Base-by-base conservation (phyloP, 2,113 vertebrate species). In the Sapajus apella region DNA sequence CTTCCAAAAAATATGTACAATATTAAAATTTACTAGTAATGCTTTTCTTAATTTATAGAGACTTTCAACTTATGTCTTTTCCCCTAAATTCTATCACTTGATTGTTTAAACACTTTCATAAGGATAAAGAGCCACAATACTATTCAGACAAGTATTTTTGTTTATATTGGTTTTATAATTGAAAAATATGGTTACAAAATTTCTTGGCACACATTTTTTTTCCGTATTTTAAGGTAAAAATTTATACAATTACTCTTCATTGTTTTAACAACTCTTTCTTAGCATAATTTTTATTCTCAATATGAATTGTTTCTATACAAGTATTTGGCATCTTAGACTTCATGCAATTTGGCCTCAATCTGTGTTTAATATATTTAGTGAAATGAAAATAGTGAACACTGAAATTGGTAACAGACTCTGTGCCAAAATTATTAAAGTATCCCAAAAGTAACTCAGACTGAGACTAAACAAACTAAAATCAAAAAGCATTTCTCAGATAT, bases 341-440 rank as follows among this genome's bases (percentile, higher is more conserved):
- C 35, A 64, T 80, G 50, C 13, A 77, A 76, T 94, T 81, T 13
- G 72, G 21, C 23, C 68, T 93, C 3, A 18, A 66, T 89, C 37
- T 55, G 20, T 30, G 2, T n/a, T 97, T 86, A 58, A 64, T 56
- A 61, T 12, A 5, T 43, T 40, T 90, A 93, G 73, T 72, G 93
- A 75, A 93, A 86, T 88, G 43, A 95, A 3, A 92, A 77, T 55
- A 90, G 12, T 16, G 90, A 90, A 79, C 30, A 90, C 6, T 84
- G 20, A 96, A 80, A 43, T 75, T 23, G 90, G 40, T 58, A 66
- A n/a, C 18, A 45, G 30, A 70, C 84, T 88, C 47, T 80, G 5
- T 94, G 35, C 2, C 12, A 76, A 16, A 90, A 14, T 47, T 86
- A 40, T 64, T 84, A 94, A 90, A 88, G 1, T 50, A 80, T 50